Base-by-base conservation (phyloP, 2,888 invertebrate species). In the Drosophila dives region DNA sequence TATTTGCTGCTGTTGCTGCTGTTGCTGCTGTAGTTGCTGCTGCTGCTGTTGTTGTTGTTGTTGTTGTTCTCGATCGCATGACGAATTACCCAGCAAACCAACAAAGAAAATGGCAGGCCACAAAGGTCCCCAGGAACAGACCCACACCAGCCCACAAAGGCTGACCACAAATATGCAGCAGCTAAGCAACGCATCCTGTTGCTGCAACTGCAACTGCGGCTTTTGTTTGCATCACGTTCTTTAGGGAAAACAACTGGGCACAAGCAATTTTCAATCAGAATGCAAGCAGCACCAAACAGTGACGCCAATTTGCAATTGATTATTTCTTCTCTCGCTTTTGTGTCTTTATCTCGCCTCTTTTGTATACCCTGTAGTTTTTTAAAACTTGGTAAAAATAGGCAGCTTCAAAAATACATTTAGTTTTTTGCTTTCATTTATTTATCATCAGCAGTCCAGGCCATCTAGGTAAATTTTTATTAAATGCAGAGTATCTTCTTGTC, bases 221-320 rank as follows among this genome's bases (percentile, higher is more conserved):
- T 64, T 59, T 71, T 72, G 49, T 75, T 82, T 76, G 73, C 75
- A 64, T 61, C 80, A 76, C 72, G 87, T 86, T 86, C 86, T 86
- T 84, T 68, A 73, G 89, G 86, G 86, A 89, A 86, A 86, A 83
- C 70, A 56, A 75, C 29, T 40, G 54, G 60, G 66, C 72, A 76
- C n/a, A 78, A 78, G 78, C 86, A 87, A 85, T 86, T 86, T 86
- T 75, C 89, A 89, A 86, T 86, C 85, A 89, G 71, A 89, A 80
- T 77, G 53, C 77, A 70, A 40, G 59, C 54, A 60, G 50, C 49
- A 17, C 23, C 49, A 51, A 51, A 38, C 36, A 54, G 23, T 48
- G 64, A 54, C 42, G 63, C 38, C 80, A 77, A 78, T 78, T 78
- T 78, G 78, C 78, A 79, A 79, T 79, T 76, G 73, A 61, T 45